Base-by-base conservation (phyloP, 2,888 invertebrate species). In the Polyommatus iphigenia region DNA sequence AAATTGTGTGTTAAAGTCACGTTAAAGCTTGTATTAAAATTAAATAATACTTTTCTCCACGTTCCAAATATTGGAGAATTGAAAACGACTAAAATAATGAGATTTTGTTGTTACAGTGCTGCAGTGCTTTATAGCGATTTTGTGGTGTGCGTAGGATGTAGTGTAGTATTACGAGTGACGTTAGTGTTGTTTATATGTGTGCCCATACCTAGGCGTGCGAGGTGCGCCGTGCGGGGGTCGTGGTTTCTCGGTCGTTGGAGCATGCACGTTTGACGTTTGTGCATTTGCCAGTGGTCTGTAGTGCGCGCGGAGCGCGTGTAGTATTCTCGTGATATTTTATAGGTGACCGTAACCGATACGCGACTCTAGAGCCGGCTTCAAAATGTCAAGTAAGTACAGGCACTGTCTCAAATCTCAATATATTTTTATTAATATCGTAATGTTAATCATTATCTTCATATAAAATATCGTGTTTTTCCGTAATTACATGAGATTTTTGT, bases 271-370 rank as follows among this genome's bases (percentile, higher is more conserved):
- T 59, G 77, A 57, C 59, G 73, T 72, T 75, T 73, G 46, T 46
- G 88, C 90, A 91, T 90, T 92, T 87, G 87, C 84, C 87, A 89
- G 91, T 91, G 87, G 84, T 88, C 50, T 24, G 73, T 72, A 41
- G 20, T 24, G 91, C 90, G 90, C 91, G 91, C 84, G 86, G 87
- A 89, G 90, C 90, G 92, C 87, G 91, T 89, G 92, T 91, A 87
- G 91, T 90, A 89, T 18, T 32, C 15, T 67, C 85, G 91, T 91
- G 90, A 85, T 87, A 87, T 80, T 81, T 76, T 83, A 86, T 84
- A 90, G 88, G 92, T 92, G 91, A 88, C 90, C 90, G 86, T 86
- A 90, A 86, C 89, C 91, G 90, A 91, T 91, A 92, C 89, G 83
- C 86, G 80, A 89, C 87, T 87, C 88, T 89, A 91, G 89, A 91